Percentiles rank a stretch among this genome's conserved stretches.
Conservation (phyloP, 2,113 vertebrate genomes). For the Campylomormyrus numenius region DNA sequence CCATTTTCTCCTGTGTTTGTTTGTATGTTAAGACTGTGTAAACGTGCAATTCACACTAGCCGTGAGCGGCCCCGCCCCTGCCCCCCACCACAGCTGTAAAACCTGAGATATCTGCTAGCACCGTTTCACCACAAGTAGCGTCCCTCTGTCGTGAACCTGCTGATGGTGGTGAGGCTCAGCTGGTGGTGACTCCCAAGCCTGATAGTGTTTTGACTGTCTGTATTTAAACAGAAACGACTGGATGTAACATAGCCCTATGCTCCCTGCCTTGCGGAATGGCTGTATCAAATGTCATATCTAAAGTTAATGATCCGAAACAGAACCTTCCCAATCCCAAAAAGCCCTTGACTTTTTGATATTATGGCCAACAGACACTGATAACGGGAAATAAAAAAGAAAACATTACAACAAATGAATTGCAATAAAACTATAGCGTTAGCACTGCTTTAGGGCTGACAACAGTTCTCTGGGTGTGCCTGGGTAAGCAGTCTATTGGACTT, state of each 20-base stretch:
- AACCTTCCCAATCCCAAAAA: background rate
- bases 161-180: background rate
- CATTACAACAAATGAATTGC: background rate
- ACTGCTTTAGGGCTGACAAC: background rate
- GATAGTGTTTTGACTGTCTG: background rate
- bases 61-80: background rate
- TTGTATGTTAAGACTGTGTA: background rate
- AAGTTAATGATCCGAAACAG: background rate
- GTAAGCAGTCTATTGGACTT: background rate
- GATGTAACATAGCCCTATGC: background rate
- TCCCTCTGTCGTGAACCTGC: background rate
- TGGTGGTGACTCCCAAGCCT: background rate
- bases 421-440: background rate
- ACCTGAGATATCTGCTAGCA: constrained; percentile 15
- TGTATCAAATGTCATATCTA: background rate
- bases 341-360: background rate
- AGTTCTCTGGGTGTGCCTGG: background rate
- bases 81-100: background rate
- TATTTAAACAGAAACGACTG: background rate
- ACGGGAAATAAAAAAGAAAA: background rate
- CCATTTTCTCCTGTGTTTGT: background rate
- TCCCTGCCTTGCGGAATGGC: background rate
- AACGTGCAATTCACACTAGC: background rate
- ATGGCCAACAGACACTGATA: background rate
- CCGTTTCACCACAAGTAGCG: background rate